phyloP scores from a whole-genome alignment of 2,113 vertebrate species.

The Prietella phreatophila region DNA sequence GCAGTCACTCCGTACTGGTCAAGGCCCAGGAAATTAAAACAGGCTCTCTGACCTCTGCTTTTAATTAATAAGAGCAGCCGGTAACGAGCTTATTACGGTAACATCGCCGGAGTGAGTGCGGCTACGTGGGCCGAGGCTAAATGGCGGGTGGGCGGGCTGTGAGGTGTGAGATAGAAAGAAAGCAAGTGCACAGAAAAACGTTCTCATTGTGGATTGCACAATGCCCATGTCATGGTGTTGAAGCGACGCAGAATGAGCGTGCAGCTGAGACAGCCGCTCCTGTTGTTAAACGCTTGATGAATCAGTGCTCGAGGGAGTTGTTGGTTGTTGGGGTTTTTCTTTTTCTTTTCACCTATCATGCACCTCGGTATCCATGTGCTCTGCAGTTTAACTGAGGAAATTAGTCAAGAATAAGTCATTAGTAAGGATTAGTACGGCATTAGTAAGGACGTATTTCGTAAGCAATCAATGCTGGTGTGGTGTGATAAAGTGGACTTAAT shows the following conservation, averaged over 20 bases:
- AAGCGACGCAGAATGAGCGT: background rate
- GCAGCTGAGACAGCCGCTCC: background rate
- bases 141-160: constrained; percentile 25
- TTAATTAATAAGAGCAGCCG: constrained; percentile 42
- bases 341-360: background rate
- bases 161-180: background rate
- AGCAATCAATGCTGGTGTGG: background rate
- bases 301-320: background rate
- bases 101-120: background rate
- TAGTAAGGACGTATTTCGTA: background rate
- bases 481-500: background rate
- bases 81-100: constrained; percentile 8
- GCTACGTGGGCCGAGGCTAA: constrained; percentile 24
- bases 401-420: background rate
- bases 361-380: background rate
- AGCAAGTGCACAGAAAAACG: background rate
- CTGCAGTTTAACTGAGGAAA: background rate
- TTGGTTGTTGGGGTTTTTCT: background rate
- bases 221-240: background rate
- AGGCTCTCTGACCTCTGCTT: constrained; percentile 6
- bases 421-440: too few species aligned
- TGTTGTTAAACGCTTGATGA: constrained; percentile 15
- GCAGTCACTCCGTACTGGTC: constrained; percentile 9
- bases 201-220: constrained; percentile 18
- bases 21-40: constrained; percentile 29